Evolutionary conservation across 2,888 invertebrate genomes (phyloP).

Genomic region (Scaptomyza caliginosa): DNA sequence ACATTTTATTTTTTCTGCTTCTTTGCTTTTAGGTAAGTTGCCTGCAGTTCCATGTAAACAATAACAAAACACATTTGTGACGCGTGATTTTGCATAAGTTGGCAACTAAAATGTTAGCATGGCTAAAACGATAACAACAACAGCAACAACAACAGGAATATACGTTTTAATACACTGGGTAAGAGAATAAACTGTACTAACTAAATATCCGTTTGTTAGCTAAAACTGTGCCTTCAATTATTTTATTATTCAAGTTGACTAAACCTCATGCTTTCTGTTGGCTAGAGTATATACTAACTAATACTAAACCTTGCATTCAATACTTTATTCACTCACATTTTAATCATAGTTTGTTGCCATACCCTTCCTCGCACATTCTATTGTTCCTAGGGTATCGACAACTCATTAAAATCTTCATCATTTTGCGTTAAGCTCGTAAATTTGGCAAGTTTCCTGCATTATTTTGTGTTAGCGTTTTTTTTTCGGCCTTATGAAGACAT

Average conservation of each 20-base stretch:
- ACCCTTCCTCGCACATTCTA: too few species aligned
- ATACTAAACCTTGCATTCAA: too few species aligned
- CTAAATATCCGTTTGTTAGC: not conserved
- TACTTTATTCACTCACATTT: too few species aligned
- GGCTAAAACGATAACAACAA: slow-evolving; percentile 29
- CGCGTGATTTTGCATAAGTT: slow-evolving; percentile 81
- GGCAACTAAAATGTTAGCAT: slow-evolving; percentile 42
- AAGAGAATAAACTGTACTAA: not conserved
- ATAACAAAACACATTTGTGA: slow-evolving; percentile 78
- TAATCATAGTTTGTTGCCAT: too few species aligned
- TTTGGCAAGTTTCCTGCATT: slow-evolving; percentile 33
- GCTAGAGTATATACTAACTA: too few species aligned
- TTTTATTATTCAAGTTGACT: too few species aligned
- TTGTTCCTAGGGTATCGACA: slow-evolving; percentile 1
- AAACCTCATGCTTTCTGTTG: too few species aligned
- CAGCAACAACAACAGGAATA: too few species aligned
- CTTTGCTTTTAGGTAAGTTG: slow-evolving; percentile 29
- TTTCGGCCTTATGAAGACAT: slow-evolving; percentile 68
- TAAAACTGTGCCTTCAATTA: too few species aligned
- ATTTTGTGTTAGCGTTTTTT: slow-evolving; percentile 16
- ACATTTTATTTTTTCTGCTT: slow-evolving; percentile 15
- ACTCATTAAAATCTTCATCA: slow-evolving; percentile 25
- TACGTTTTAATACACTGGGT: too few species aligned
- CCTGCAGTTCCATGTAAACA: slow-evolving; percentile 76
- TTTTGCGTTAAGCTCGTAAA: slow-evolving; percentile 39